A percentile compares a stretch with the other conserved stretches of the same genome.
Conservation (phyloP, 2,113 vertebrate genomes). For the Platichthys flesus region DNA sequence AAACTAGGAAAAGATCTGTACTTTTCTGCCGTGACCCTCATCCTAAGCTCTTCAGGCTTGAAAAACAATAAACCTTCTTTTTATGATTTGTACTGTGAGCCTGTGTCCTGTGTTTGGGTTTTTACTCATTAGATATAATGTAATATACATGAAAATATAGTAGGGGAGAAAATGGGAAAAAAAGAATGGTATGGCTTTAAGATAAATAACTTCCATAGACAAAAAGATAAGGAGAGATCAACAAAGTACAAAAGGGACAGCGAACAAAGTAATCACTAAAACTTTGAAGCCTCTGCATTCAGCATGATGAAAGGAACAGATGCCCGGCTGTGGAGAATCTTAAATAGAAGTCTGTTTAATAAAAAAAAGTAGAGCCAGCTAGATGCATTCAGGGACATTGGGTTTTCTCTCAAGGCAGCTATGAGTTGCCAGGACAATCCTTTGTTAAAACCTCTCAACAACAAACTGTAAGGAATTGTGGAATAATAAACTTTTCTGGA, state of each 20-base stretch:
- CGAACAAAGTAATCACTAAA: slow-evolving; percentile 25
- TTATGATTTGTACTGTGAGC: too few species aligned
- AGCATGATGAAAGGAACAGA: slow-evolving; percentile 43
- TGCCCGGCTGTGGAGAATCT: slow-evolving; percentile 26
- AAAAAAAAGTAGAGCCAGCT: slow-evolving; percentile 6
- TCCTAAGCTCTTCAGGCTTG: too few species aligned
- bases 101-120: too few species aligned
- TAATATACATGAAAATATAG: too few species aligned
- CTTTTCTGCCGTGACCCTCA: neutral
- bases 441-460: slow-evolving; percentile 18
- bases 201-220: slow-evolving; percentile 18
- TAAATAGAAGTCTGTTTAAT: slow-evolving; percentile 23
- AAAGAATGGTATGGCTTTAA: neutral
- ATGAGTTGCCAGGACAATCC: slow-evolving; percentile 16
- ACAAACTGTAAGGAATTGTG: slow-evolving; percentile 1
- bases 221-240: slow-evolving; percentile 8
- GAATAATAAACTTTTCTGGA: neutral
- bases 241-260: slow-evolving; percentile 10
- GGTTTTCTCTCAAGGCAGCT: slow-evolving; percentile 40
- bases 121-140: too few species aligned
- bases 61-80: too few species aligned
- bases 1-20: neutral
- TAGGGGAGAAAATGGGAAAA: neutral
- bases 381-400: slow-evolving; percentile 6
- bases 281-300: slow-evolving; percentile 19